A percentile compares a stretch with the other conserved stretches of the same genome.
Conservation (phyloP, 1,140 invertebrate species). For the Aleiodes sp. region DNA sequence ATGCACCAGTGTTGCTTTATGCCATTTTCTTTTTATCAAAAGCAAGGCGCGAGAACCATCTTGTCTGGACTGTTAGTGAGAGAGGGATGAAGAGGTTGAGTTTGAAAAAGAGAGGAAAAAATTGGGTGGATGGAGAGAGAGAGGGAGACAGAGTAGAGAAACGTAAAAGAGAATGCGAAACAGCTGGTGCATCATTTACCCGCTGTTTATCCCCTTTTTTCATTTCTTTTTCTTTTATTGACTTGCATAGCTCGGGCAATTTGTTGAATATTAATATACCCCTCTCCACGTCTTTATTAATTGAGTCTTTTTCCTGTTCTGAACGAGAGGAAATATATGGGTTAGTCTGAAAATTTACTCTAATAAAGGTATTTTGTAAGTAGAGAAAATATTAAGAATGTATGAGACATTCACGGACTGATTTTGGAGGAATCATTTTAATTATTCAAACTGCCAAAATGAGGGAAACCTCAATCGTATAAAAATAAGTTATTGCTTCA, state of each 20-base stretch:
- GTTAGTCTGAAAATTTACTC: too few species aligned
- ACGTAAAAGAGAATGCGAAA: not conserved
- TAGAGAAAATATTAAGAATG: too few species aligned
- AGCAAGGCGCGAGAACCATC: not conserved
- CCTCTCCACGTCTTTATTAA: not conserved
- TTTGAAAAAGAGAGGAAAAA: not conserved
- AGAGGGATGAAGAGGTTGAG: not conserved
- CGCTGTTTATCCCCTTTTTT: not conserved
- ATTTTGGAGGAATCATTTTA: too few species aligned
- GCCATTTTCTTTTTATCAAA: constrained; percentile 10
- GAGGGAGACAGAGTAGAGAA: too few species aligned
- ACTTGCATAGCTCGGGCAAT: not conserved
- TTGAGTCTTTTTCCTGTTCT: too few species aligned
- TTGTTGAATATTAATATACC: constrained; percentile 2
- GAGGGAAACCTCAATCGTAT: too few species aligned
- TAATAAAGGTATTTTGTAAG: too few species aligned
- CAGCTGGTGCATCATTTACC: constrained; percentile 7
- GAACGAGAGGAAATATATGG: too few species aligned
- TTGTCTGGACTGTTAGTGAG: not conserved
- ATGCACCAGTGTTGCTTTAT: constrained; percentile 1
- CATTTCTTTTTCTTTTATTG: not conserved
- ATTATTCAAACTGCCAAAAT: too few species aligned
- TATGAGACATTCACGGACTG: too few species aligned
- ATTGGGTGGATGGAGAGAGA: not conserved
- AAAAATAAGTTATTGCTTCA: too few species aligned